A percentile compares a stretch with the other conserved stretches of the same genome.
phyloP scores from a whole-genome alignment of 2,113 vertebrate genomes.

The Amphiprion percula region DNA sequence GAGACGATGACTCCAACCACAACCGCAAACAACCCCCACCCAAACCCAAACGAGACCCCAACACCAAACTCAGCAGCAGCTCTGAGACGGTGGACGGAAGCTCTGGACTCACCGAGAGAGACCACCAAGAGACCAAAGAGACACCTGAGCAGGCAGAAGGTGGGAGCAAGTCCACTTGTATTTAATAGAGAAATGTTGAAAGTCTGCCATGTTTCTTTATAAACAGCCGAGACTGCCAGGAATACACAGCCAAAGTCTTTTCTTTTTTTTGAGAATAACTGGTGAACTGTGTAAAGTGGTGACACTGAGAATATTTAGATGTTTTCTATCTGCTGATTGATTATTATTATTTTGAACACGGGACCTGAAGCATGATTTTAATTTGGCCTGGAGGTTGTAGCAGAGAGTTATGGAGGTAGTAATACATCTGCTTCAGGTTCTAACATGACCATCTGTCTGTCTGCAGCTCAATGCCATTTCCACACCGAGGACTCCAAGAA shows the following conservation, averaged over 20 bases:
- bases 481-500: slow-evolving; percentile 94
- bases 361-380: not conserved
- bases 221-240: too few relatives aligned
- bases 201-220: too few relatives aligned
- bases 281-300: too few relatives aligned
- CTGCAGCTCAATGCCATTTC: slow-evolving; percentile 87
- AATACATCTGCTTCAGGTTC: not conserved
- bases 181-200: too few relatives aligned
- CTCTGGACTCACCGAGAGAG: slow-evolving; percentile 78
- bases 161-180: slow-evolving; percentile 23
- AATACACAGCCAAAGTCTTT: too few relatives aligned
- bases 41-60: slow-evolving; percentile 96
- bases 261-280: too few relatives aligned
- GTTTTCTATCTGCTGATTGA: too few relatives aligned
- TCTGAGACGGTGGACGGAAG: slow-evolving; percentile 91
- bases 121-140: slow-evolving; percentile 59
- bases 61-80: slow-evolving; percentile 95
- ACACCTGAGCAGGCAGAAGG: slow-evolving; percentile 56
- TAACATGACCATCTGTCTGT: not conserved
- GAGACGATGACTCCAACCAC: slow-evolving; percentile 88
- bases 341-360: too few relatives aligned
- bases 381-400: not conserved
- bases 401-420: not conserved
- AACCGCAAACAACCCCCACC: slow-evolving; percentile 94
- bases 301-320: too few relatives aligned